These are phyloP conservation scores for Xenus cinereus DNA, from an alignment of 2,113 vertebrate species.

Conservation along the genomic window DNA sequence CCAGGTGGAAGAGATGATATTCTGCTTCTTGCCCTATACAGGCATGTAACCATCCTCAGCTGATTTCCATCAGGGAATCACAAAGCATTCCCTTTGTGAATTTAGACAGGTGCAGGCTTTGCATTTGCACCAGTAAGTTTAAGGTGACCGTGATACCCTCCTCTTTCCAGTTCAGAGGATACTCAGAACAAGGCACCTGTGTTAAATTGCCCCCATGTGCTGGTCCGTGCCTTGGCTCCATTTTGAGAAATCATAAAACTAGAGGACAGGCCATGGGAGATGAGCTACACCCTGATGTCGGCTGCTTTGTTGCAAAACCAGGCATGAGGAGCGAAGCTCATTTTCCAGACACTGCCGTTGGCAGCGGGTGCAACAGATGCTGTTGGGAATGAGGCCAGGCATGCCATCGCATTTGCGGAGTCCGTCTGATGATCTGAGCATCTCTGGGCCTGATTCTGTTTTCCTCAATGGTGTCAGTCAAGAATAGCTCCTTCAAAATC, in stretches of 20 bases:
- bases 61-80: not conserved
- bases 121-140: not conserved
- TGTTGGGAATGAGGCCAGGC: not conserved
- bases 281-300: not conserved
- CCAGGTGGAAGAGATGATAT: not conserved
- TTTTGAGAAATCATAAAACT: conserved; percentile 1
- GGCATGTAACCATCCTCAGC: not conserved
- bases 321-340: not conserved
- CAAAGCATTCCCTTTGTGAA: not conserved
- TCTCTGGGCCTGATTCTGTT: not conserved
- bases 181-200: not conserved
- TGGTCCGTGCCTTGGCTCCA: not conserved
- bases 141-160: not conserved
- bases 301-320: conserved; percentile 12
- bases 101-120: not conserved
- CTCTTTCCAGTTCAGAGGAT: not conserved
- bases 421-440: not conserved
- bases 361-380: not conserved
- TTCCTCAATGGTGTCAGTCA: not conserved
- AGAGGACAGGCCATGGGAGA: not conserved
- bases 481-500: not conserved
- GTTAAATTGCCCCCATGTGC: conserved; percentile 9
- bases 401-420: not conserved
- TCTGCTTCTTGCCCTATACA: not conserved
- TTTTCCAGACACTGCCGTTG: not conserved